Percentiles rank a stretch among this genome's conserved stretches.
These are phyloP conservation scores for Exephanes ischioxanthus DNA, from an alignment of 2,888 invertebrate genomes.

Conservation along the genomic window DNA sequence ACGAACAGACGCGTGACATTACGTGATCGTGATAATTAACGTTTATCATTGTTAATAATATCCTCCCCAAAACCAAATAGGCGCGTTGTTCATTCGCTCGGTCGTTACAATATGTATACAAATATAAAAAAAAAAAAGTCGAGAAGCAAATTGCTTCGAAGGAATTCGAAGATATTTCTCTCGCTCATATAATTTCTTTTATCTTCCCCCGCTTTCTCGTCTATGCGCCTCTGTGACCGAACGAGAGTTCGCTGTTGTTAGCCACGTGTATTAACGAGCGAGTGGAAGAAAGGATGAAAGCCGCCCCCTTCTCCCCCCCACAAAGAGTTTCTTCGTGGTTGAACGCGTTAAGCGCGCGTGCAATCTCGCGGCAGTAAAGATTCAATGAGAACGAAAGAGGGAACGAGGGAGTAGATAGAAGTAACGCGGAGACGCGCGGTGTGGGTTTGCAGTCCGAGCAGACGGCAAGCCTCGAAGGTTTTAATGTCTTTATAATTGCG, in stretches of 20 bases:
- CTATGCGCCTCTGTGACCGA: neutral
- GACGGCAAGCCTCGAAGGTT: conserved; percentile 59
- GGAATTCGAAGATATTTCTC: conserved; percentile 28
- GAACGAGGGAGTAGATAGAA: neutral
- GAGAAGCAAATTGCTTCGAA: neutral
- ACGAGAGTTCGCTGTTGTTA: conserved; percentile 5
- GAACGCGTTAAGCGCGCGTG: conserved; percentile 61
- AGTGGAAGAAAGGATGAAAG: conserved; percentile 34
- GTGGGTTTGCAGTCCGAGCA: conserved; percentile 6
- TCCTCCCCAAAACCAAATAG: no score
- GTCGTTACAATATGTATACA: no score
- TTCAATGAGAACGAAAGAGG: conserved; percentile 70
- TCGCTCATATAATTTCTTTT: conserved; percentile 8
- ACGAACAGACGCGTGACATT: no score
- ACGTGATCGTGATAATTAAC: no score
- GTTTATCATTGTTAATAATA: no score
- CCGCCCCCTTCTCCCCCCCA: conserved; percentile 19
- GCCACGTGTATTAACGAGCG: conserved; percentile 19
- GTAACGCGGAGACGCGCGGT: conserved; percentile 17
- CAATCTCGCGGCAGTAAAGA: conserved; percentile 68
- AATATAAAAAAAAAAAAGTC: no score
- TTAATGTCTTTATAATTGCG: conserved; percentile 78
- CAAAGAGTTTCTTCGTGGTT: conserved; percentile 64
- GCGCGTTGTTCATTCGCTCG: no score
- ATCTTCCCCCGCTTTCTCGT: neutral